These are phyloP conservation scores for Mastomys coucha DNA, from an alignment of 2,113 vertebrate species.

Conservation along the genomic window DNA sequence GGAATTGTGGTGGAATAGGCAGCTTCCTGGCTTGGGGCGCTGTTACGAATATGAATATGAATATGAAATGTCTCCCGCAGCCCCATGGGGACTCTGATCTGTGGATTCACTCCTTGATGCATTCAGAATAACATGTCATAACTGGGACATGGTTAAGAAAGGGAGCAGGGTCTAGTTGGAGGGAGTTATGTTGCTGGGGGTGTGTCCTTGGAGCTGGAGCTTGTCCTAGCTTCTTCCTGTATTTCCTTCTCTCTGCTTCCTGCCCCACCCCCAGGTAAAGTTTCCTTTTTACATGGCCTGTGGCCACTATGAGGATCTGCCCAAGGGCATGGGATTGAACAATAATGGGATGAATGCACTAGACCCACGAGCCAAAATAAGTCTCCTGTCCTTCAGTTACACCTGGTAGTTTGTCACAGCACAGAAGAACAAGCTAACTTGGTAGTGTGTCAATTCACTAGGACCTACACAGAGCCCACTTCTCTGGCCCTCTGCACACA, in stretches of 20 bases:
- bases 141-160: not conserved
- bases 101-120: not conserved
- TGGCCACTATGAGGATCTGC: not conserved
- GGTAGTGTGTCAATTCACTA: not conserved
- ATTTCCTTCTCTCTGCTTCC: not conserved
- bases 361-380: not conserved
- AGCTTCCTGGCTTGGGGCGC: not conserved
- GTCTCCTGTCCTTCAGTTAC: no score
- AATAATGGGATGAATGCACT: not conserved
- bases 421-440: not conserved
- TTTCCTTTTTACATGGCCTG: not conserved
- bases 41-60: not conserved
- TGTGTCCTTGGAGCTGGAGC: not conserved
- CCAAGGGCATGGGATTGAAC: not conserved
- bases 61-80: not conserved
- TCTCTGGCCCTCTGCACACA: not conserved
- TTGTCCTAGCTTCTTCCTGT: not conserved
- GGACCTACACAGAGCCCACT: not conserved
- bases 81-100: not conserved
- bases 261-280: not conserved
- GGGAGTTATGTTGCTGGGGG: not conserved
- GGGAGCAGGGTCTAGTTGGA: not conserved
- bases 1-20: accelerated
- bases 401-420: not conserved
- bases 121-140: not conserved